Evolutionary conservation across 1,140 invertebrate genomes (phyloP).

Genomic region (Chlorops oryzae): DNA sequence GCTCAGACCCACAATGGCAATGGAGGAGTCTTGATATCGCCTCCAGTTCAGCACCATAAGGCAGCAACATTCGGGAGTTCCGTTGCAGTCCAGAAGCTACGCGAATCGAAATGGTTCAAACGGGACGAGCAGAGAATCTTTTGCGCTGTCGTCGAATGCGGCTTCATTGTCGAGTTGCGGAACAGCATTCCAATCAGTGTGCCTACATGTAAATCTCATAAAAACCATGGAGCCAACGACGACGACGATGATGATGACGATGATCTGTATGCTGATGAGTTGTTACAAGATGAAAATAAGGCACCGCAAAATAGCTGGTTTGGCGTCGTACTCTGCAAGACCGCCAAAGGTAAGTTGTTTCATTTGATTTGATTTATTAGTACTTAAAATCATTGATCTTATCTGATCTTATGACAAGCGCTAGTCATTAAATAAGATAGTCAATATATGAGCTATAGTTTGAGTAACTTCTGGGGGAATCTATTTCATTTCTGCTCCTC

Average conservation of each 20-base stretch:
- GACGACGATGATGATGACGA: constrained; percentile 8
- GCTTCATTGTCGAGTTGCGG: constrained; percentile 59
- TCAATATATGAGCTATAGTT: no score
- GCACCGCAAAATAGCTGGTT: constrained; percentile 47
- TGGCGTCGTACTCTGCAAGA: constrained; percentile 59
- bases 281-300: constrained; percentile 39
- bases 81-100: constrained; percentile 59
- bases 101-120: constrained; percentile 63
- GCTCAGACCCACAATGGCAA: constrained; percentile 4
- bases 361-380: constrained; percentile 1
- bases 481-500: no score
- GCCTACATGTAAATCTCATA: not conserved
- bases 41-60: constrained; percentile 15
- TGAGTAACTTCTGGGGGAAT: no score
- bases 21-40: constrained; percentile 6
- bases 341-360: constrained; percentile 56
- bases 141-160: constrained; percentile 61
- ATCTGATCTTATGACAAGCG: constrained; percentile 28
- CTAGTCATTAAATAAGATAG: constrained; percentile 34
- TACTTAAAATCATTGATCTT: constrained; percentile 13
- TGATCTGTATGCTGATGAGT: not conserved
- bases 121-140: constrained; percentile 60
- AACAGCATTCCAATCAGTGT: constrained; percentile 35
- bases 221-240: constrained; percentile 7
- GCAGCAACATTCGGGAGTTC: constrained; percentile 54